A percentile compares a stretch with the other conserved stretches of the same genome.
phyloP scores from a whole-genome alignment of 2,797 vertebrate genomes.

The Loris lydekkerianus region DNA sequence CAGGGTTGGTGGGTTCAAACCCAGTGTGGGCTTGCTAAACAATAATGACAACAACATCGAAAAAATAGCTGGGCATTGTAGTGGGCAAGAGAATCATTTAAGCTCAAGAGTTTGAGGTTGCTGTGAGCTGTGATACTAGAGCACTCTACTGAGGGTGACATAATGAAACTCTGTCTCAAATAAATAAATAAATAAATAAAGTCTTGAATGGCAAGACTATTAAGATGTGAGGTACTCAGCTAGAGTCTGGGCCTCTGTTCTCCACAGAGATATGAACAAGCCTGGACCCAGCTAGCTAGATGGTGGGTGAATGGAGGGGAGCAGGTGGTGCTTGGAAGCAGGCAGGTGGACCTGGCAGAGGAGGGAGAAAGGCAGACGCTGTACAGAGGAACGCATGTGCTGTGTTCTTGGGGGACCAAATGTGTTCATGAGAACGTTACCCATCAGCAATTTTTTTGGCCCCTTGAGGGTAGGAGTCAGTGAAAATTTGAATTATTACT shows the following conservation, averaged over 20 bases:
- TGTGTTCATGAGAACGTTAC: background rate
- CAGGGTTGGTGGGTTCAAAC: no score
- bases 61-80: no score
- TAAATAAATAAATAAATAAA: background rate
- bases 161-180: no score
- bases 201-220: background rate
- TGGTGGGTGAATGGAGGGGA: accelerated
- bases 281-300: background rate
- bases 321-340: background rate
- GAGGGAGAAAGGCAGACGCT: no score
- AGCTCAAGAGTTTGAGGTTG: no score
- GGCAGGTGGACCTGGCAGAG: background rate
- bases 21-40: no score
- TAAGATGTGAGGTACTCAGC: background rate
- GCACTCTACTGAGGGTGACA: no score
- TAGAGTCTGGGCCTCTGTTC: background rate
- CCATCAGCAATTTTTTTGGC: background rate
- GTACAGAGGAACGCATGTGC: background rate
- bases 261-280: background rate
- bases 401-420: background rate
- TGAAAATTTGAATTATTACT: constrained; percentile 5
- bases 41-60: no score
- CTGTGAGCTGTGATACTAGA: no score
- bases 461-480: background rate
- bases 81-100: no score